Evolutionary conservation across 2,888 invertebrate species (phyloP), one percentile per base, ranked within the genome.

Genomic region (Lasioglossum villosulum): DNA sequence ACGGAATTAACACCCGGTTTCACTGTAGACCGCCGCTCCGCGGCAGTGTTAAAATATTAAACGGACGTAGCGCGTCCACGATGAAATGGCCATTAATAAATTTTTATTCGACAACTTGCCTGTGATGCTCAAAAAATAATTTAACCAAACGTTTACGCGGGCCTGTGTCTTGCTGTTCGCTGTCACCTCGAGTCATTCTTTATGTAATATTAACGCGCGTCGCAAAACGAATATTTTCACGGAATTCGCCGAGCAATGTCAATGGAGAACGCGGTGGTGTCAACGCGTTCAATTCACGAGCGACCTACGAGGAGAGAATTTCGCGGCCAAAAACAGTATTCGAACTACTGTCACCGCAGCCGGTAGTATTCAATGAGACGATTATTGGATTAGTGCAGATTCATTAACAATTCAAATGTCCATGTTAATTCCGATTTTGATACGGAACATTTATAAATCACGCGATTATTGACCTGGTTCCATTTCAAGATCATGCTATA

Each of bases 321-420:
- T 30, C 23, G n/a, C 59, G 56, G 12, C 0, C 42, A 10, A 42
- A 79, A 37, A 66, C 56, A 10, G 27, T 19, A 56, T 30, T 16
- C 66, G 45, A 73, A n/a, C 45, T 27, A 56, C 30, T 42, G 30
- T 37, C 39, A 48, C 19, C 42, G 4, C 39, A 14, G 34, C 30
- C 30, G 4, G 34, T 30, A 23, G 10, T n/a, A 30, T n/a, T 39
- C n/a, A 52, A 56, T 52, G 66, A 42, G 23, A 81, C 63, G 63
- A 48, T 71, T 66, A 76, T 75, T 75, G 23, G 39, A 80, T 80
- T 45, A 39, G 63, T 45, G 48, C 63, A 4, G 23, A 45, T 42
- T 52, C 34, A 81, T 81, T 75, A 81, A 81, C 75, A 56, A 75
- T 81, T 56, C 75, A 42, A 83, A 71, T 75, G 39, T 52, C 71